A percentile compares a stretch with the other conserved stretches of the same genome.
phyloP scores from a whole-genome alignment of 1,140 invertebrate genomes.

The Chrysoperla carnea region DNA sequence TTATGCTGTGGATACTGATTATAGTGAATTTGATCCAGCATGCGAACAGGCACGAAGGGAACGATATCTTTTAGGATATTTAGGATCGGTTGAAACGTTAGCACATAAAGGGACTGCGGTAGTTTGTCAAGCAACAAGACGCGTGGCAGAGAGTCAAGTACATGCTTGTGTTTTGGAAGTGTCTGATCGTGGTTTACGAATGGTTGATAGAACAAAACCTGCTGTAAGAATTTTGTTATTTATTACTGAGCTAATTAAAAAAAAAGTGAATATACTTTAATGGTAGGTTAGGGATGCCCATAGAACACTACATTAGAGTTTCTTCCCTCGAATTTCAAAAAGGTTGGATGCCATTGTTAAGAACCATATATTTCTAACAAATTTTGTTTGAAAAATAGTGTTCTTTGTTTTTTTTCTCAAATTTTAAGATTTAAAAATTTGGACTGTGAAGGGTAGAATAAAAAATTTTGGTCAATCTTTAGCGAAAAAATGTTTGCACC shows the following conservation, averaged over 20 bases:
- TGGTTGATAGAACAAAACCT: slow-evolving; percentile 76
- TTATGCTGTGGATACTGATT: slow-evolving; percentile 90
- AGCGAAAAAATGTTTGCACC: no score
- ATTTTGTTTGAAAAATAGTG: no score
- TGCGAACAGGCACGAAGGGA: slow-evolving; percentile 70
- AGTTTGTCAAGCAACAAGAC: slow-evolving; percentile 71
- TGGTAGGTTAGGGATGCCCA: no score
- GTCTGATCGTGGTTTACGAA: slow-evolving; percentile 84
- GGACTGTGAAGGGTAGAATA: no score
- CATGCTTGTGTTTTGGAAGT: slow-evolving; percentile 81
- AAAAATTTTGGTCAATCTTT: no score
- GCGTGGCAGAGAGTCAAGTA: slow-evolving; percentile 56
- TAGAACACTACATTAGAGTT: no score
- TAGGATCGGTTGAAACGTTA: slow-evolving; percentile 88
- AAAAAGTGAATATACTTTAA: slow-evolving; percentile 8
- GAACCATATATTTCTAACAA: no score
- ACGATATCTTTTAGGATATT: slow-evolving; percentile 79
- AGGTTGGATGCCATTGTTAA: no score
- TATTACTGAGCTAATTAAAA: no score
- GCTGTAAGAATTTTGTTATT: slow-evolving; percentile 28
- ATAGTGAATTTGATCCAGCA: slow-evolving; percentile 81
- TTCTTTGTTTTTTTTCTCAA: no score
- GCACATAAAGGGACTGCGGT: slow-evolving; percentile 83
- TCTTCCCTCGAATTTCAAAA: no score
- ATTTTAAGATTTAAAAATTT: no score